Evolutionary conservation across 2,797 vertebrate genomes (phyloP), one percentile per base, ranked within the genome.

Genomic region (Enteromius anoplus): DNA sequence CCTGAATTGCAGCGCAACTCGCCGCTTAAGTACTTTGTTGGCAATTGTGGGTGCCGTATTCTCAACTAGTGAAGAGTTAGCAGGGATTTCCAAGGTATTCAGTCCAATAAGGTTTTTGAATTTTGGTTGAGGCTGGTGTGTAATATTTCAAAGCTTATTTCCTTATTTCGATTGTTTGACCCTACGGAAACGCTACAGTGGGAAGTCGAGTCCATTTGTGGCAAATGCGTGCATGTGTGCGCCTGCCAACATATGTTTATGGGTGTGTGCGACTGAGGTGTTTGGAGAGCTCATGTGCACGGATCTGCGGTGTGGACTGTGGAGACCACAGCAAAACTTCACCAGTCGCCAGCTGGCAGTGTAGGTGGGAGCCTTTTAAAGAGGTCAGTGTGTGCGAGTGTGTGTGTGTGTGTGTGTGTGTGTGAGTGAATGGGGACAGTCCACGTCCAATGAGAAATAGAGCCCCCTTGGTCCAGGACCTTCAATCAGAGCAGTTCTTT

Each of bases 321-420:
- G 93, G 93, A 95, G 93, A 94, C 91, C 92, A 92, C 92, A 92
- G 93, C 95, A 95, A 95, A 95, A 95, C 93, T 93, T 92, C 91
- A 92, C 93, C 93, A 95, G 94, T 92, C 93, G 95, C 96, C 96
- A 96, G 96, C 95, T 96, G 96, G 95, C 93, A 93, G 95, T 93
- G 85, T 88, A 88, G 89, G 89, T 86, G 81, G 89, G 84, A 88
- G 85, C 82, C 83, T 86, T 88, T 89, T 84, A 90, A 89, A 87
- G 85, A 87, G 86, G 89, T 90, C 89, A 89, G 80, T 86, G 85
- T 87, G 85, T 83, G 76, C 26, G 65, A 17, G 75, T 51, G 83
- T 49, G 75, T 86, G 81, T 84, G 82, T 75, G 71, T 81, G 84
- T 37, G 34, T 37, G n/a, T n/a, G 75, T 49, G 83, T 49, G 75